Evolutionary conservation across 2,797 vertebrate genomes (phyloP), one percentile per base, ranked within the genome.

Genomic region (Discoglossus pictus): DNA sequence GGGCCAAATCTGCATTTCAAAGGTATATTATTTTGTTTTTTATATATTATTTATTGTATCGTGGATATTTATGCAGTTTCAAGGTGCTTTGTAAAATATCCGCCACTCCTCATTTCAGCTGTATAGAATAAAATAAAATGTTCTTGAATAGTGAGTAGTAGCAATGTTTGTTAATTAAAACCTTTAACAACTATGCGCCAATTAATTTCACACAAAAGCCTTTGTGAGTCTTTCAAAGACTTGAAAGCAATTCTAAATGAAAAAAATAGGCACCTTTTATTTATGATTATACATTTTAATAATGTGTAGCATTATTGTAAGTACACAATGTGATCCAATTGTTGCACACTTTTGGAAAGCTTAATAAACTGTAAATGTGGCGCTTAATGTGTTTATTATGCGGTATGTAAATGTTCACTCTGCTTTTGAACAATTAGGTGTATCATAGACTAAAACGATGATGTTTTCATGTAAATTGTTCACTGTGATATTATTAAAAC

Each of bases 341-440:
- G 15, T 25, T 27, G 44, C 46, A 31, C 61, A 52, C n/a, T 71
- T 59, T 58, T 51, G 43, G 23, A 15, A 53, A 43, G 27, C 4
- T 10, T 59, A 71, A 71, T 65, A 71, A 71, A 71, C 44, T 36
- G 39, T 44, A 64, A 65, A 71, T 58, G 61, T 35, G 55, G 44
- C 44, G 17, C 25, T 42, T 59, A 64, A 71, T 65, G 53, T 51
- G 56, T 71, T 71, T 71, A 71, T 71, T 71, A 71, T 71, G 53
- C 68, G 20, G 24, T 59, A 71, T 65, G 61, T 43, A 64, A 71
- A 71, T 59, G 54, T 27, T 36, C 44, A 18, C 25, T 51, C 43
- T 42, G 24, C 43, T 27, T 36, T 31, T 36, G 25, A 59, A 65
- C 68, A 71, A 71, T 71, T 71, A 64, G 61, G 25, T 51, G 38